A percentile compares a stretch with the other conserved stretches of the same genome.
phyloP scores from a whole-genome alignment of 92 coral and sea anemone genomes.

The Palythoa grandis region DNA sequence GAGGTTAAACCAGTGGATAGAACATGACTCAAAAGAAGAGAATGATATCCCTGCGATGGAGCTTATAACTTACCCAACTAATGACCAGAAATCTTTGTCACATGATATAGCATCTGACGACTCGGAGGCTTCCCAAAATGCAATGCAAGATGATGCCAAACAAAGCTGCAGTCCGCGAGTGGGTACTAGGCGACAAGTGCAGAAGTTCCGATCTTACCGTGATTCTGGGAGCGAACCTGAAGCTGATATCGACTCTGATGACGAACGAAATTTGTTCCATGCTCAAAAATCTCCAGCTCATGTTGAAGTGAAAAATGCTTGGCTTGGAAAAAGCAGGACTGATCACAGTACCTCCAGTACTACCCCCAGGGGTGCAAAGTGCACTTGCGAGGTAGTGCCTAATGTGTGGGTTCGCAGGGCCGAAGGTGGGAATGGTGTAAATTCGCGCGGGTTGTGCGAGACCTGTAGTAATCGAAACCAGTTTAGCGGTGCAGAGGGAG shows the following conservation, averaged over 20 bases:
- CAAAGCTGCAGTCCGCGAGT: conserved; percentile 46
- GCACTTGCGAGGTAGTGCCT: conserved; percentile 72
- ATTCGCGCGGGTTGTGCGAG: conserved; percentile 54
- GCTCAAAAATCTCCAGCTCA: conserved; percentile 49
- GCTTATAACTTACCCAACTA: conserved; percentile 48
- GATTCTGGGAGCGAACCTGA: conserved; percentile 86
- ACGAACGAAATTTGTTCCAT: conserved; percentile 71
- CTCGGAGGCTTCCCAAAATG: conserved; percentile 33
- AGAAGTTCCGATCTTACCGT: conserved; percentile 80
- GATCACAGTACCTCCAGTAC: conserved; percentile 22
- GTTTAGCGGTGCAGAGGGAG: conserved; percentile 25
- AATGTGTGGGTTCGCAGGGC: conserved; percentile 81
- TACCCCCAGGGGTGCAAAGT: conserved; percentile 52
- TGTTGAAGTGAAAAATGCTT: conserved; percentile 72
- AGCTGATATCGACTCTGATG: conserved; percentile 83
- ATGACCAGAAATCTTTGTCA: conserved; percentile 34
- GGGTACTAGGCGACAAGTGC: conserved; percentile 56
- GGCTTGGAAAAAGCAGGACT: conserved; percentile 68
- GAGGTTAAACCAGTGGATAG: conserved; percentile 83
- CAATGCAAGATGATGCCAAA: conserved; percentile 39
- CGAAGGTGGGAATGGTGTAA: conserved; percentile 36
- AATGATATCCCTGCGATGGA: conserved; percentile 55
- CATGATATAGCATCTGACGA: conserved; percentile 20
- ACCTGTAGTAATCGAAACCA: conserved; percentile 46
- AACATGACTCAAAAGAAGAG: conserved; percentile 52